A percentile compares a stretch with the other conserved stretches of the same genome.
Evolutionary conservation across 2,797 vertebrate genomes (phyloP).

Genomic region (Nyctibius grandis): DNA sequence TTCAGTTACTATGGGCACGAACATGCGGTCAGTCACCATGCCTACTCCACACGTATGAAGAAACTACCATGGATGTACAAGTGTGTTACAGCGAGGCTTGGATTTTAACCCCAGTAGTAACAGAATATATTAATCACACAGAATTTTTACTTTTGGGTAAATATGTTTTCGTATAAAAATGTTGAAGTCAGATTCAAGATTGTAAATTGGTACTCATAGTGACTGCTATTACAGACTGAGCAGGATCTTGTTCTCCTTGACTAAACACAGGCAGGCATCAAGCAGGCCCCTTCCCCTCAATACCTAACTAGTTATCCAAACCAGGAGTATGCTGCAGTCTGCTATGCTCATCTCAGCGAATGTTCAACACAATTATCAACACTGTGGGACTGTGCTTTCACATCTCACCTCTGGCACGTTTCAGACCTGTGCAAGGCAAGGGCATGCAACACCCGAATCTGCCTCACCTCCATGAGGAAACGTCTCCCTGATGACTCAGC

Average conservation of each 20-base stretch:
- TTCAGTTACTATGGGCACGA: background rate
- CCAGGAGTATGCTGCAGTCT: background rate
- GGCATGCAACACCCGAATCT: background rate
- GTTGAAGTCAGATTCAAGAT: background rate
- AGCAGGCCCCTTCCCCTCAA: background rate
- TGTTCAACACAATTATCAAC: background rate
- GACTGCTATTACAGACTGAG: background rate
- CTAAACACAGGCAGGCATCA: background rate
- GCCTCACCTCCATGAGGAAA: background rate
- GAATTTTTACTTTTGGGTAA: background rate
- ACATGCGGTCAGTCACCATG: background rate
- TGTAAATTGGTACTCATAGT: background rate
- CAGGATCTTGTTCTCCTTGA: background rate
- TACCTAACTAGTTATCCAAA: background rate
- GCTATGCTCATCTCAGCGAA: background rate
- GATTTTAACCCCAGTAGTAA: background rate
- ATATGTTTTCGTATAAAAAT: background rate
- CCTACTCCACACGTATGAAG: background rate
- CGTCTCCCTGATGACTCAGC: fast-evolving
- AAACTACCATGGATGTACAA: background rate
- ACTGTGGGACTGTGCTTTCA: background rate
- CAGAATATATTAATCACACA: background rate
- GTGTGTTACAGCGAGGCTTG: background rate
- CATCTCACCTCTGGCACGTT: background rate
- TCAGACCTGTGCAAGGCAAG: background rate